A percentile compares a stretch with the other conserved stretches of the same genome.
phyloP scores from a whole-genome alignment of 2,888 invertebrate genomes.

The Lasioglossum pauxillum region DNA sequence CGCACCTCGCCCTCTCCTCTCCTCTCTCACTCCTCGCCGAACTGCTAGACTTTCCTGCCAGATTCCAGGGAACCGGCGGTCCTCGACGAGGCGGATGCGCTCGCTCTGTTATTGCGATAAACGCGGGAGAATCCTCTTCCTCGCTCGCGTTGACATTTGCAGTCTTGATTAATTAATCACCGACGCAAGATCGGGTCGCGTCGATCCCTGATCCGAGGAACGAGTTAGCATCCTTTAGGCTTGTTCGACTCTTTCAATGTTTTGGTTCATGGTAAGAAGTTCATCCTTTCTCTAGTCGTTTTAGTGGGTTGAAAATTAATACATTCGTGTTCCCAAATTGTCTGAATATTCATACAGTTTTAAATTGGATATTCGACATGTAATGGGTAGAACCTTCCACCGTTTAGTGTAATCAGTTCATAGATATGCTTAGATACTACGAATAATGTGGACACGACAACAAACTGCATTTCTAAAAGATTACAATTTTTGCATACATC shows the following conservation, averaged over 20 bases:
- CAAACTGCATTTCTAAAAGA: not conserved
- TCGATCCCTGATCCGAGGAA: not conserved
- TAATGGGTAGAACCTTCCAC: not conserved
- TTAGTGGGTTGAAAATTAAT: too few species aligned
- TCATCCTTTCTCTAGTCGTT: too few species aligned
- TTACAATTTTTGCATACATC: not conserved
- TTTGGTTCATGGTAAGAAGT: too few species aligned
- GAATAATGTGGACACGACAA: not conserved
- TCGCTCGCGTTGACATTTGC: not conserved
- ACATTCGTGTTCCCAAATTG: too few species aligned
- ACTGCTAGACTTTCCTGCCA: constrained; percentile 51
- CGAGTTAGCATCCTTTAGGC: too few species aligned
- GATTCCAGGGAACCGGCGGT: constrained; percentile 59
- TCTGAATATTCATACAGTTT: not conserved
- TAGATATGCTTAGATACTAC: too few species aligned
- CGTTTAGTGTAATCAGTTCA: not conserved
- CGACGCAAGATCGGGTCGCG: not conserved
- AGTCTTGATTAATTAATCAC: not conserved
- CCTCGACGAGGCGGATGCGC: constrained; percentile 61
- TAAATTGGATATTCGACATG: not conserved
- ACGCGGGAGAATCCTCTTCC: not conserved
- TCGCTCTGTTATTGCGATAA: constrained; percentile 25
- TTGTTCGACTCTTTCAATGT: too few species aligned
- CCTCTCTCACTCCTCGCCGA: constrained; percentile 22
- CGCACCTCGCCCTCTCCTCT: not conserved